Evolutionary conservation across 2,797 vertebrate species (phyloP).

Genomic region (Gallinago stenura): DNA sequence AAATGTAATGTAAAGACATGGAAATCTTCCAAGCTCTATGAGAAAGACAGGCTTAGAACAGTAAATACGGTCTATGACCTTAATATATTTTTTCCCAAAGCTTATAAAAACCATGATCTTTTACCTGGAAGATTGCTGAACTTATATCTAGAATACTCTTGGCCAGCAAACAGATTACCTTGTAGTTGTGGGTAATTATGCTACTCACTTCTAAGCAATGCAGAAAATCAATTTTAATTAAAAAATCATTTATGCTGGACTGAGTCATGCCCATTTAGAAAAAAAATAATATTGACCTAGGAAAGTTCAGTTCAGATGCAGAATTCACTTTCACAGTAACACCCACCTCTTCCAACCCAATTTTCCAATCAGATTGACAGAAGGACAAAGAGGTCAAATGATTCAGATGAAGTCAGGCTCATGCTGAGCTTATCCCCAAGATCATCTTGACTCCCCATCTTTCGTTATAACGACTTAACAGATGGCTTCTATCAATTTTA

Average conservation of each 20-base stretch:
- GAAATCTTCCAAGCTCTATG: background rate
- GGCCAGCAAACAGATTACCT: conserved; percentile 48
- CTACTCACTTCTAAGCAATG: conserved; percentile 65
- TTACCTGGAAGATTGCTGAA: background rate
- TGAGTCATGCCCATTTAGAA: conserved; percentile 49
- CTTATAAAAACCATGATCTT: background rate
- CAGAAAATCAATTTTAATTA: conserved; percentile 76
- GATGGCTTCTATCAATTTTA: conserved; percentile 15
- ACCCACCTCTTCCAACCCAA: conserved; percentile 51
- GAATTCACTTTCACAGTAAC: conserved; percentile 46
- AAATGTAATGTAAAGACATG: background rate
- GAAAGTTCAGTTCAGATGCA: conserved; percentile 56
- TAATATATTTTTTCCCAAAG: background rate
- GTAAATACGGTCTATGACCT: background rate
- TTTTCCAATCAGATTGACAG: conserved; percentile 63
- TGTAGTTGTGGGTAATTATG: conserved; percentile 61
- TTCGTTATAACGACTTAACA: conserved; percentile 43
- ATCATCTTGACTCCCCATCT: conserved; percentile 20
- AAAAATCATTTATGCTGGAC: conserved; percentile 65
- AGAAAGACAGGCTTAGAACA: background rate
- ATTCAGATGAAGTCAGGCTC: background rate
- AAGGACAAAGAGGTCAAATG: conserved; percentile 39
- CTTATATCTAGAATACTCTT: conserved; percentile 12
- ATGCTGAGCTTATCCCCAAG: conserved; percentile 34
- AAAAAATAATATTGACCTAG: conserved; percentile 49